Conservation (phyloP, 2,113 vertebrate species). For the Microtus oregoni region DNA sequence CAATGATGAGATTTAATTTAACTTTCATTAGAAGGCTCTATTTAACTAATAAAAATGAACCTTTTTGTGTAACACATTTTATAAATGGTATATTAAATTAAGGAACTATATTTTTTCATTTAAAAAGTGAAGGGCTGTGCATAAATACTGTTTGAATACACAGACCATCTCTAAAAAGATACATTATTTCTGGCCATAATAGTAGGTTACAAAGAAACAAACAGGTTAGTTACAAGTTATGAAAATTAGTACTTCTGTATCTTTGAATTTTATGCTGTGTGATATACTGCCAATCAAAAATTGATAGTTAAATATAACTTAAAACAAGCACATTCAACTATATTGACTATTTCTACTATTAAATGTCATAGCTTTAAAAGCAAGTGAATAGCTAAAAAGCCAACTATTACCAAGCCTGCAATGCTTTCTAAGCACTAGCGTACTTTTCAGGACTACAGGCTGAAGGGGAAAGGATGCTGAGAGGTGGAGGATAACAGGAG, state of each 20-base stretch:
- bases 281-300: slow-evolving; percentile 19
- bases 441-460: not conserved
- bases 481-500: not conserved
- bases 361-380: slow-evolving; percentile 24
- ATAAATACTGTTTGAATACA: not conserved
- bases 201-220: not conserved
- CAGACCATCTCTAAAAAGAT: not conserved
- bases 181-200: not conserved
- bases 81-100: not conserved
- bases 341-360: not conserved
- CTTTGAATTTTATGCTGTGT: slow-evolving; percentile 24
- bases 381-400: not conserved
- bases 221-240: not conserved
- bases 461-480: not conserved
- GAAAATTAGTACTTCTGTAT: not conserved
- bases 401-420: not conserved
- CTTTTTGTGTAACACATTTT: slow-evolving; percentile 23
- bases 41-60: slow-evolving; percentile 19
- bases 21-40: slow-evolving; percentile 1
- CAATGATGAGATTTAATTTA: not conserved
- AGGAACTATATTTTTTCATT: slow-evolving; percentile 43
- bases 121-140: not conserved
- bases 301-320: slow-evolving; percentile 12
- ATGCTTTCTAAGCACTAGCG: not conserved
- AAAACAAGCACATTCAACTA: slow-evolving; percentile 20